These are phyloP conservation scores for Labia minor DNA, from an alignment of 2,888 invertebrate genomes.

Conservation along the genomic window DNA sequence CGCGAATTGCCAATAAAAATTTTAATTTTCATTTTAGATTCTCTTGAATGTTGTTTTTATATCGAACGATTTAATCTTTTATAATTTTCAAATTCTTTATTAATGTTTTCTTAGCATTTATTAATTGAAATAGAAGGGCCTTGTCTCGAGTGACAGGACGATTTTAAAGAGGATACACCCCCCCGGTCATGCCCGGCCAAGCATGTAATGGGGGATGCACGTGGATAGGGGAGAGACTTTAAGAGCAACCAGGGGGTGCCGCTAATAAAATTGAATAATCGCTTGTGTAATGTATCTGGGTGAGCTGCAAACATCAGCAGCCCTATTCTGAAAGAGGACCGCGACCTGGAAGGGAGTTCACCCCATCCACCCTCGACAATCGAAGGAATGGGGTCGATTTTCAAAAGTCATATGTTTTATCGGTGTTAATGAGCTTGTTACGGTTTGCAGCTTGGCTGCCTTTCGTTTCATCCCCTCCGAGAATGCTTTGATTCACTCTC, in stretches of 20 bases:
- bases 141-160: background rate
- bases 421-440: background rate
- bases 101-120: background rate
- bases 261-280: slow-evolving; percentile 13
- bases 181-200: background rate
- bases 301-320: background rate
- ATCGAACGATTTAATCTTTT: too few relatives aligned
- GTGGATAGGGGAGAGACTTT: background rate
- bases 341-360: background rate
- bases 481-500: background rate
- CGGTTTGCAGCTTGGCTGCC: background rate
- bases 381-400: background rate
- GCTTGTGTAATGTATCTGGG: slow-evolving; percentile 13
- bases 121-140: background rate
- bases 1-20: too few relatives aligned
- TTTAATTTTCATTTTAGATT: too few relatives aligned
- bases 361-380: background rate
- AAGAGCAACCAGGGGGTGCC: background rate
- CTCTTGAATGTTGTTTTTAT: too few relatives aligned
- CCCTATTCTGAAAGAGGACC: too few relatives aligned
- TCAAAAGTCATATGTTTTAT: slow-evolving; percentile 1
- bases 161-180: background rate
- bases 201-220: slow-evolving; percentile 2
- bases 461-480: background rate
- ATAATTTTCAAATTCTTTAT: background rate